Conservation (phyloP, 1,140 invertebrate genomes). For the Ganaspis sp. region DNA sequence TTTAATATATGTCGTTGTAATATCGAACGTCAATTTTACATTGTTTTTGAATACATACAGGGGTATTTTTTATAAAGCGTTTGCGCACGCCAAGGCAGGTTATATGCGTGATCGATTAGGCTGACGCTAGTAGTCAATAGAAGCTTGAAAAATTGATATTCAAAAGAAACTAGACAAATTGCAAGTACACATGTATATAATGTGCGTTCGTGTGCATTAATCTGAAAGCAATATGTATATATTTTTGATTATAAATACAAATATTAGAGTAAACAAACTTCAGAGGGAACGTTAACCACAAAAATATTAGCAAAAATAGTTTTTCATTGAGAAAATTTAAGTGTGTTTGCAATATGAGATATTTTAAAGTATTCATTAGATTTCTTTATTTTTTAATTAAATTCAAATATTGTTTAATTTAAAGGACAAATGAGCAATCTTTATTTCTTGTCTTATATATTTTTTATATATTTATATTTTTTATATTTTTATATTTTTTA, state of each 20-base stretch:
- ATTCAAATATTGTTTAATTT: too few species aligned
- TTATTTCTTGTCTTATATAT: too few species aligned
- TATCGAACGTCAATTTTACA: not conserved
- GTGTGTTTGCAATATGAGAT: too few species aligned
- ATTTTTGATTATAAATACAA: too few species aligned
- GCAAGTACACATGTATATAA: not conserved
- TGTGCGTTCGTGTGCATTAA: not conserved
- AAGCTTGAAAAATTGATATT: constrained; percentile 5
- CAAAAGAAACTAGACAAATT: not conserved
- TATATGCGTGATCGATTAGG: constrained; percentile 9
- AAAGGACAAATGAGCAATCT: too few species aligned
- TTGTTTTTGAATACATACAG: constrained; percentile 8
- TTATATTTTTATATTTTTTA: too few species aligned
- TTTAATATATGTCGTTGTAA: not conserved
- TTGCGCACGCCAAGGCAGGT: constrained; percentile 18
- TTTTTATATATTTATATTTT: too few species aligned
- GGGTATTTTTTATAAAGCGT: not conserved
- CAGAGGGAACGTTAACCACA: too few species aligned
- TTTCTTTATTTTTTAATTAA: too few species aligned
- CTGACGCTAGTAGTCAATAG: not conserved
- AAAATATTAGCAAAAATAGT: too few species aligned
- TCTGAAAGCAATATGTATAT: not conserved
- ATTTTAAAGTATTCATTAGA: too few species aligned
- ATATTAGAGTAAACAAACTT: not conserved
- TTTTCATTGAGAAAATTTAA: too few species aligned